Percentiles rank a stretch among this genome's conserved stretches.
Conservation (phyloP, 2,797 vertebrate genomes). For the Acipenser transmontanus region DNA sequence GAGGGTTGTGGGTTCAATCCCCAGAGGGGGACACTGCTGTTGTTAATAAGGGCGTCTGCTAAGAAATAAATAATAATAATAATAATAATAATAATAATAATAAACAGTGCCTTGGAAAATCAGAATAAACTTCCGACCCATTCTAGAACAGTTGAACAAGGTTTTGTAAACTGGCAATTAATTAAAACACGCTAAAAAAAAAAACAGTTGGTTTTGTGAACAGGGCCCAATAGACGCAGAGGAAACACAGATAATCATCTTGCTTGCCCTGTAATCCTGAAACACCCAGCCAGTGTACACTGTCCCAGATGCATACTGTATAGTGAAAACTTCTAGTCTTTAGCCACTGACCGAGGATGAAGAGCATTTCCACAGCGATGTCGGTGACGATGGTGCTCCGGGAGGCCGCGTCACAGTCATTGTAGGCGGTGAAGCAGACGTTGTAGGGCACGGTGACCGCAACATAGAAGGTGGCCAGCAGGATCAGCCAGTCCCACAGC, state of each 20-base stretch:
- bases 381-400: constrained; percentile 83
- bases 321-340: constrained; percentile 28
- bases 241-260: constrained; percentile 16
- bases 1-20: no score
- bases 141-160: no score
- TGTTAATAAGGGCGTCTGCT: no score
- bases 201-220: constrained; percentile 10
- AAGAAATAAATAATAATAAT: no score
- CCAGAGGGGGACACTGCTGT: no score
- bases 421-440: constrained; percentile 78
- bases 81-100: no score
- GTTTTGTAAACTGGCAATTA: no score
- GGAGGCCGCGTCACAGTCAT: constrained; percentile 61
- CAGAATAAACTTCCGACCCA: no score
- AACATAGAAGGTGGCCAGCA: constrained; percentile 91
- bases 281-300: no score
- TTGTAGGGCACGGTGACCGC: constrained; percentile 89
- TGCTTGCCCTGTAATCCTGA: constrained; percentile 18
- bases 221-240: constrained; percentile 11
- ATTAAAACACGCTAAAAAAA: no score
- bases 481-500: constrained; percentile 90
- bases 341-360: constrained; percentile 77
- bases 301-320: no score
- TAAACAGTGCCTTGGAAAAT: no score
- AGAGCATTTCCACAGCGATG: constrained; percentile 91